Evolutionary conservation across 92 coral and sea anemone species (phyloP).

Genomic region (Desmophyllum pertusum): DNA sequence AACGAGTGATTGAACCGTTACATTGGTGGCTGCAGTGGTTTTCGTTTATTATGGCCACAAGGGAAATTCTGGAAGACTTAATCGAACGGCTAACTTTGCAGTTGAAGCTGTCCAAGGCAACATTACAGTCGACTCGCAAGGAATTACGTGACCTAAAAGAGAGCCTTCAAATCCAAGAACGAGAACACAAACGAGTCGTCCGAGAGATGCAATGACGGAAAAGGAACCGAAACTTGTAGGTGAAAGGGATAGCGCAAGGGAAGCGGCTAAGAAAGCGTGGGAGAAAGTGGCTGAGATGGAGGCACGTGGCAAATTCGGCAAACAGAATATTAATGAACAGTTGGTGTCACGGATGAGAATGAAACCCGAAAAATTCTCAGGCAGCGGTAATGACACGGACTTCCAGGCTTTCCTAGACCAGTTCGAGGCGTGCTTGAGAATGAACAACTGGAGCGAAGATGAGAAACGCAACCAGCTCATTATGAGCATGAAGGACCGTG

Average conservation of each 20-base stretch:
- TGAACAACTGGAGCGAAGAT: constrained; percentile 30
- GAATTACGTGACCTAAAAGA: neutral
- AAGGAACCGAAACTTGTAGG: neutral
- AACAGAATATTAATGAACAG: neutral
- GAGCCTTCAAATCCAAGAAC: constrained; percentile 21
- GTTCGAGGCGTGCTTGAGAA: constrained; percentile 10
- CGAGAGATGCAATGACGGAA: neutral
- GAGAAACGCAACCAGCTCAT: neutral
- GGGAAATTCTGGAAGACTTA: constrained; percentile 3
- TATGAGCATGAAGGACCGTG: constrained; percentile 10
- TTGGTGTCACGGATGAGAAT: neutral
- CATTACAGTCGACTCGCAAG: constrained; percentile 16
- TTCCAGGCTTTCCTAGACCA: constrained; percentile 21
- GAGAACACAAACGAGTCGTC: constrained; percentile 23
- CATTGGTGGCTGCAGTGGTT: too few relatives aligned
- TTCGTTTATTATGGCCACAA: neutral
- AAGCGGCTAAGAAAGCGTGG: constrained; percentile 2
- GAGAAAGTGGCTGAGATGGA: constrained; percentile 24
- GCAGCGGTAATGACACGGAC: neutral
- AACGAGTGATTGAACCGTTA: too few relatives aligned
- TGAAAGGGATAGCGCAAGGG: constrained; percentile 5
- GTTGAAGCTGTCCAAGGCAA: neutral
- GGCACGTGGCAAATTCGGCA: neutral
- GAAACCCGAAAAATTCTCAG: neutral
- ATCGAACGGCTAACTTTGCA: neutral